Evolutionary conservation across 2,888 invertebrate species (phyloP).

Genomic region (Adineta ricciae): DNA sequence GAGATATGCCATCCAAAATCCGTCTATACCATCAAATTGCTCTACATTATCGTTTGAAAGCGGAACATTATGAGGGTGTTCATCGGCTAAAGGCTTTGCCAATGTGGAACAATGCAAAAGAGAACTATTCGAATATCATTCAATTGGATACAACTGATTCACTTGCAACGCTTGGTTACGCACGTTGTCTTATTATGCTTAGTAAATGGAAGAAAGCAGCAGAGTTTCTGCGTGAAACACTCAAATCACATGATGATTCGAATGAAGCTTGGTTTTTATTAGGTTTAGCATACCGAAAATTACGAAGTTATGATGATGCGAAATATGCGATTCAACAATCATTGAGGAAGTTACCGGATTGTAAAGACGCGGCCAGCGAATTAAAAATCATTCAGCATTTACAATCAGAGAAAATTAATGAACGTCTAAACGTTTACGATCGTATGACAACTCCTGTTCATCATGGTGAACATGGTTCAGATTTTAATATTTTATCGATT

Average conservation of each 20-base stretch:
- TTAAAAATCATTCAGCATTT: background rate
- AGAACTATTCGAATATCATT: background rate
- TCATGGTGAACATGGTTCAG: background rate
- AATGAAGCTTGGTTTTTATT: background rate
- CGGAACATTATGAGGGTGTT: background rate
- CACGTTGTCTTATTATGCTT: background rate
- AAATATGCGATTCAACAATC: background rate
- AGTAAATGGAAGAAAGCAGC: background rate
- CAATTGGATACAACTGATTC: background rate
- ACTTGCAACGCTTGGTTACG: background rate
- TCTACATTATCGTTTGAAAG: background rate
- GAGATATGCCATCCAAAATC: background rate
- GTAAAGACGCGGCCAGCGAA: background rate
- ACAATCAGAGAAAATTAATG: background rate
- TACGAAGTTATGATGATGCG: background rate
- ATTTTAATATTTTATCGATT: constrained; percentile 3
- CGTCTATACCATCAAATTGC: background rate
- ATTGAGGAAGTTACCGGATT: background rate
- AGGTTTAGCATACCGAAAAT: background rate
- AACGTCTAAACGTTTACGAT: background rate
- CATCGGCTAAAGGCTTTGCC: background rate
- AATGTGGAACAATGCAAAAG: background rate
- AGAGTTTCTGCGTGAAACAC: background rate
- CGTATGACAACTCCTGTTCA: background rate
- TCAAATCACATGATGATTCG: background rate